phyloP scores from a whole-genome alignment of 2,888 invertebrate genomes.

The Nysson spinosus region DNA sequence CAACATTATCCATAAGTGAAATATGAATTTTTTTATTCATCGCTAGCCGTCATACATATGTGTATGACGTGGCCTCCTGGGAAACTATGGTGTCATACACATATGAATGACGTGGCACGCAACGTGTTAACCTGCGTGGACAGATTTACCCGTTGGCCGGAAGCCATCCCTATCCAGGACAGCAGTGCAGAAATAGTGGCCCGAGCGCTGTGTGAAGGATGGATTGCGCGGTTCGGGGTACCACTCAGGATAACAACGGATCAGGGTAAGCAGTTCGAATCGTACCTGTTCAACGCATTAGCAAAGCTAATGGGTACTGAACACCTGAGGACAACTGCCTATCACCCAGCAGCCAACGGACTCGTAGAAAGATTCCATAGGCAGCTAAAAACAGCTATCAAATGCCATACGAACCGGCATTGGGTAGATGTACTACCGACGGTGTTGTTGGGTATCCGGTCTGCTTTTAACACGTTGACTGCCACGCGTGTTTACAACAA shows the following conservation, averaged over 20 bases:
- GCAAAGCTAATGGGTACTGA: background rate
- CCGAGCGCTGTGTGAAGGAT: constrained; percentile 26
- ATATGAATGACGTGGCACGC: too few relatives aligned
- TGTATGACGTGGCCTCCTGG: too few relatives aligned
- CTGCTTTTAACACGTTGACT: too few relatives aligned
- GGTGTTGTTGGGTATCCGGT: background rate
- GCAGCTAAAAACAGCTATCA: background rate
- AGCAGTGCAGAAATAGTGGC: background rate
- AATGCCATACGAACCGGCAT: background rate
- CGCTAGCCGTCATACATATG: too few relatives aligned
- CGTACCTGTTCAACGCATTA: background rate
- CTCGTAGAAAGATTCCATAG: background rate
- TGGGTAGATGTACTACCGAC: background rate
- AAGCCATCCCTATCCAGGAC: background rate
- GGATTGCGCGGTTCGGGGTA: constrained; percentile 46
- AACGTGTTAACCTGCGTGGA: too few relatives aligned
- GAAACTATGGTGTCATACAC: too few relatives aligned
- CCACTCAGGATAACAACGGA: constrained; percentile 8
- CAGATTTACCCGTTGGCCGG: constrained; percentile 1
- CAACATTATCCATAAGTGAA: too few relatives aligned
- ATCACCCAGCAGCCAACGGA: background rate
- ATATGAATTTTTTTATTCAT: too few relatives aligned
- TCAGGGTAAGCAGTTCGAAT: background rate
- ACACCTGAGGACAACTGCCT: background rate
- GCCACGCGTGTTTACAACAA: too few relatives aligned